Percentiles rank a stretch among this genome's conserved stretches.
Evolutionary conservation across 2,113 vertebrate genomes (phyloP).

Genomic region (Herpailurus yagouaroundi): DNA sequence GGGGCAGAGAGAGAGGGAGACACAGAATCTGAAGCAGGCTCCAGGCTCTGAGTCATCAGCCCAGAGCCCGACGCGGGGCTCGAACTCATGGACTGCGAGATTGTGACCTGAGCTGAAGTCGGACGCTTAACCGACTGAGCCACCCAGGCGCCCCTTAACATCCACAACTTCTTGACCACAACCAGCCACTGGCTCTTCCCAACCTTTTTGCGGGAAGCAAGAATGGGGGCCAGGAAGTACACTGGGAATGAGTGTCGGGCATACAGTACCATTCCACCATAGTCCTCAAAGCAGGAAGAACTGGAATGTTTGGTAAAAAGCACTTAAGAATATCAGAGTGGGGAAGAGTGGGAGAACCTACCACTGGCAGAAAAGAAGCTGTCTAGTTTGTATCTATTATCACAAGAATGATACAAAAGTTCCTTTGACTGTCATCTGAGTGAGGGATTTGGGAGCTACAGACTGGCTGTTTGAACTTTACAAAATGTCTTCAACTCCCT

Average conservation of each 20-base stretch:
- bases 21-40: too few species aligned
- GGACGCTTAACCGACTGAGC: too few species aligned
- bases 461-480: background rate
- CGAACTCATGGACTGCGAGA: too few species aligned
- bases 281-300: background rate
- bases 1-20: too few species aligned
- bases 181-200: background rate
- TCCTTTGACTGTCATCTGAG: constrained; percentile 6
- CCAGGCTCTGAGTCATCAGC: too few species aligned
- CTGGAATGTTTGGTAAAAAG: constrained; percentile 19
- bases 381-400: constrained; percentile 22
- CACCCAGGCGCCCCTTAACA: background rate
- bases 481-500: background rate
- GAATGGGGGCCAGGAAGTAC: background rate
- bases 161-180: background rate
- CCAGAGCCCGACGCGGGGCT: too few species aligned
- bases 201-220: background rate
- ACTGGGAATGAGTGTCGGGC: background rate
- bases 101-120: too few species aligned
- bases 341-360: background rate
- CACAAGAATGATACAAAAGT: constrained; percentile 27
- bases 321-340: background rate
- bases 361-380: background rate
- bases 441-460: background rate
- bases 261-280: background rate